phyloP scores from a whole-genome alignment of 1,140 invertebrate genomes.

The Ceratoteleas bidentatus region DNA sequence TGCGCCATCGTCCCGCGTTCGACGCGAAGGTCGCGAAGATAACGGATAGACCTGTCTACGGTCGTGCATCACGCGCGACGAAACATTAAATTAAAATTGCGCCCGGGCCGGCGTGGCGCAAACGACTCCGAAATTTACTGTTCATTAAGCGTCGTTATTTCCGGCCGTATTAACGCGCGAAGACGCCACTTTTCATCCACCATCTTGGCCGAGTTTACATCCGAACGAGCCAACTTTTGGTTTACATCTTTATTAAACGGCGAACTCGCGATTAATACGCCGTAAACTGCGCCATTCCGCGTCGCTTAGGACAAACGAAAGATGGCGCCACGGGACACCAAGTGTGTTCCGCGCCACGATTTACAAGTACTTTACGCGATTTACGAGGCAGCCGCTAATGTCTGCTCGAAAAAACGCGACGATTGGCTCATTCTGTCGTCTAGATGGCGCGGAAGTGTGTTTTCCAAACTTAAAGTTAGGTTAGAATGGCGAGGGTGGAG shows the following conservation, averaged over 20 bases:
- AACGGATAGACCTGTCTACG: slow-evolving; percentile 49
- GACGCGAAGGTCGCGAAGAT: slow-evolving; percentile 61
- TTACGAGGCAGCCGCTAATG: slow-evolving; percentile 20
- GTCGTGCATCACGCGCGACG: slow-evolving; percentile 59
- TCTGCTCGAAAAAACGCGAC: slow-evolving; percentile 3
- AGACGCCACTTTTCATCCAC: slow-evolving; percentile 55
- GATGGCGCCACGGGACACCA: slow-evolving; percentile 25
- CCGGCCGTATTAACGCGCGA: slow-evolving; percentile 39
- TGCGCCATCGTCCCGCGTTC: slow-evolving; percentile 54
- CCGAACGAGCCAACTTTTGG: slow-evolving; percentile 53
- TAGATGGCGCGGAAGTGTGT: neutral
- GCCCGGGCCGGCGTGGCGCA: slow-evolving; percentile 50
- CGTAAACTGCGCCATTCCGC: slow-evolving; percentile 35
- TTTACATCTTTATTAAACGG: slow-evolving; percentile 63
- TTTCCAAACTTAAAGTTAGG: too few species aligned
- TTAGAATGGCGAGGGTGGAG: too few species aligned
- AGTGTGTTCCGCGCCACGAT: slow-evolving; percentile 26
- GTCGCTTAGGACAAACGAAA: slow-evolving; percentile 11
- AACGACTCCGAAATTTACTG: slow-evolving; percentile 59
- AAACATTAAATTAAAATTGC: slow-evolving; percentile 68
- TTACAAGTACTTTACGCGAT: slow-evolving; percentile 40
- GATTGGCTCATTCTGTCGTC: neutral
- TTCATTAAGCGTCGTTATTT: slow-evolving; percentile 64
- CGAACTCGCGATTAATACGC: slow-evolving; percentile 49
- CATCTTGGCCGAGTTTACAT: slow-evolving; percentile 43